Evolutionary conservation across 2,888 invertebrate genomes (phyloP), one percentile per base, ranked within the genome.

Genomic region (Pseudolycoriella hygida): DNA sequence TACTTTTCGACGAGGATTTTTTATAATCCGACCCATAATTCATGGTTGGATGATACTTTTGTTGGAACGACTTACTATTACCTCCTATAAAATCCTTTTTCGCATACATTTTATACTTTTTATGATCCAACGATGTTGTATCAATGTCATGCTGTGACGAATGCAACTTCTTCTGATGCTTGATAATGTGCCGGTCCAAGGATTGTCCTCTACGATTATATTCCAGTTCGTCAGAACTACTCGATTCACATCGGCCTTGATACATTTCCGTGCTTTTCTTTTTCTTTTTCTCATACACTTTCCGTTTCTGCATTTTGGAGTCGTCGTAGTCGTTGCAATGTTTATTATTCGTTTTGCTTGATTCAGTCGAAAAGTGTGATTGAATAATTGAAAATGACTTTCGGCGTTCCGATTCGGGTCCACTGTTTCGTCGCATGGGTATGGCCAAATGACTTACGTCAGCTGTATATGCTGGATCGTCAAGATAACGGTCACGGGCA

Each of bases 391-490:
- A 44, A 18, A 30, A 44, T 39, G 44, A 44, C 40, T 40, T 39
- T 8, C 40, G 40, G 15, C 46, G 43, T 5, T 12, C 39, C 5
- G 46, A 50, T 14, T 54, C 54, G 6, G 58, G 57, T n/a, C 57
- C 55, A 48, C 57, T 57, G 37, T 53, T 57, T 5, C 62, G 54
- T 1, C 65, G 57, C 47, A 61, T 42, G 1, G 65, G 65, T 45
- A 62, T 60, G 11, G 65, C 65, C 50, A 66, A 51, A 50, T 66
- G 65, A 39, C 65, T 63, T 20, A 66, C 62, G 48, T 66, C 65
- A 43, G 64, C 64, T 1, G 65, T 66, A 47, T 64, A 66, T 32
- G 65, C 65, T 10, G 65, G 65, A 53, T 66, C 65, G 51, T 64
- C 64, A 2, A 40, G 31, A 30, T 44, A 40, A 2, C 44, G 40